Evolutionary conservation across 1,140 invertebrate species (phyloP).

Genomic region (Ladona fulva): DNA sequence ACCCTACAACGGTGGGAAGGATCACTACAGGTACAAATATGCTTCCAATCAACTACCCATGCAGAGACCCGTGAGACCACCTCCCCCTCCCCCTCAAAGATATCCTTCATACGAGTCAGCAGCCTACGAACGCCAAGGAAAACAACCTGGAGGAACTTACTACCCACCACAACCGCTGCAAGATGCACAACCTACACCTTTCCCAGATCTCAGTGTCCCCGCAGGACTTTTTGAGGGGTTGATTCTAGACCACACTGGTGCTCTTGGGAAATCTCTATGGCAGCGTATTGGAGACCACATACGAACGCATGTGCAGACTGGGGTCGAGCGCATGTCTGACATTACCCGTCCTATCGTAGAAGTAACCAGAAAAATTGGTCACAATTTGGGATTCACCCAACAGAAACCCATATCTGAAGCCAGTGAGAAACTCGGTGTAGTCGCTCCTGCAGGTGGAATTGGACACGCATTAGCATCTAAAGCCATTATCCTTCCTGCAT

Average conservation of each 20-base stretch:
- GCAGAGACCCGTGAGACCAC: neutral
- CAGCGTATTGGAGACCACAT: conserved; percentile 58
- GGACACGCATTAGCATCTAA: conserved; percentile 31
- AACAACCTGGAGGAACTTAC: neutral
- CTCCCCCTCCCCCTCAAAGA: neutral
- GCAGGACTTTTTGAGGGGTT: conserved; percentile 32
- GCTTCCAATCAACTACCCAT: neutral
- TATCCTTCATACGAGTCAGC: neutral
- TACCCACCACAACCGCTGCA: conserved; percentile 29
- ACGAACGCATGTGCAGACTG: conserved; percentile 57
- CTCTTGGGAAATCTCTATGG: conserved; percentile 47
- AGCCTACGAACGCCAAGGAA: neutral
- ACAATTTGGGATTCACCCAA: conserved; percentile 57
- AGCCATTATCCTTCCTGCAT: conserved; percentile 57
- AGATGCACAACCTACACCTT: conserved; percentile 17
- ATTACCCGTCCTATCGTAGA: conserved; percentile 59
- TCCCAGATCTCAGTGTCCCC: conserved; percentile 34
- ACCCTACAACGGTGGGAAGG: conserved; percentile 42
- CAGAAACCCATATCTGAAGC: conserved; percentile 19
- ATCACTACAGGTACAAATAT: conserved; percentile 34
- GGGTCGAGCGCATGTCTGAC: conserved; percentile 57
- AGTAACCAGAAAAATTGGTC: conserved; percentile 64
- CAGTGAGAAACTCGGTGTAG: conserved; percentile 55
- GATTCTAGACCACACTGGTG: neutral
- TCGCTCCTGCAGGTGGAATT: conserved; percentile 31